A percentile compares a stretch with the other conserved stretches of the same genome.
These are phyloP conservation scores for Acleris laterana DNA, from an alignment of 2,888 invertebrate genomes.

Conservation along the genomic window DNA sequence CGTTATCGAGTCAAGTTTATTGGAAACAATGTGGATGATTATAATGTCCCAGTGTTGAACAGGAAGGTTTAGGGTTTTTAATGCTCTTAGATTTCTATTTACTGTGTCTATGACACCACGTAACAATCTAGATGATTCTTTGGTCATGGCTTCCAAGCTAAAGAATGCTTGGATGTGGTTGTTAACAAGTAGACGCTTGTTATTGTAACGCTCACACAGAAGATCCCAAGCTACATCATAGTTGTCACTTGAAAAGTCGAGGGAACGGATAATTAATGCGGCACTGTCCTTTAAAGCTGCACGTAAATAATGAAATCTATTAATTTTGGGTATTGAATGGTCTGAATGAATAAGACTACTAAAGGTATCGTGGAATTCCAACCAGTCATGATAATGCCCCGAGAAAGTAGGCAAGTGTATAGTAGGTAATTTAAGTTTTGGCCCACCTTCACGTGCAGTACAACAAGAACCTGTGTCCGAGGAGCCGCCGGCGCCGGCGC, in stretches of 20 bases:
- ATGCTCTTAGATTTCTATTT: slow-evolving; percentile 40
- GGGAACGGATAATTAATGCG: slow-evolving; percentile 36
- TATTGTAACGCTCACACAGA: slow-evolving; percentile 33
- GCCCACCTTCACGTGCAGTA: background rate
- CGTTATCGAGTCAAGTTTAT: slow-evolving; percentile 39
- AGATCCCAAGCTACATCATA: slow-evolving; percentile 41
- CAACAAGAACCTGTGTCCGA: slow-evolving; percentile 4
- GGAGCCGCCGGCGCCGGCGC: background rate
- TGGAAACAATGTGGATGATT: slow-evolving; percentile 40
- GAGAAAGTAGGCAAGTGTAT: slow-evolving; percentile 39
- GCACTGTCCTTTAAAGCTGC: slow-evolving; percentile 38
- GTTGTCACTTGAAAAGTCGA: slow-evolving; percentile 40
- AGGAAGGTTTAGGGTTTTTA: slow-evolving; percentile 33
- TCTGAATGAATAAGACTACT: slow-evolving; percentile 29
- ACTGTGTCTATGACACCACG: slow-evolving; percentile 32
- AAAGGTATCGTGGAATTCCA: slow-evolving; percentile 39
- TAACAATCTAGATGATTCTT: slow-evolving; percentile 1
- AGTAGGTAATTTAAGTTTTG: slow-evolving; percentile 16
- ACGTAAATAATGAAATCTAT: background rate
- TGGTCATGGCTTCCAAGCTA: background rate
- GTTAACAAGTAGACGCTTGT: slow-evolving; percentile 4
- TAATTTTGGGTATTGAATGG: slow-evolving; percentile 12
- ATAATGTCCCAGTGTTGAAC: slow-evolving; percentile 40
- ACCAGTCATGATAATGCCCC: slow-evolving; percentile 36
- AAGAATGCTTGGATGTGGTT: background rate